Base-by-base conservation (phyloP, 1,140 invertebrate species). In the Aculops lycopersici region DNA sequence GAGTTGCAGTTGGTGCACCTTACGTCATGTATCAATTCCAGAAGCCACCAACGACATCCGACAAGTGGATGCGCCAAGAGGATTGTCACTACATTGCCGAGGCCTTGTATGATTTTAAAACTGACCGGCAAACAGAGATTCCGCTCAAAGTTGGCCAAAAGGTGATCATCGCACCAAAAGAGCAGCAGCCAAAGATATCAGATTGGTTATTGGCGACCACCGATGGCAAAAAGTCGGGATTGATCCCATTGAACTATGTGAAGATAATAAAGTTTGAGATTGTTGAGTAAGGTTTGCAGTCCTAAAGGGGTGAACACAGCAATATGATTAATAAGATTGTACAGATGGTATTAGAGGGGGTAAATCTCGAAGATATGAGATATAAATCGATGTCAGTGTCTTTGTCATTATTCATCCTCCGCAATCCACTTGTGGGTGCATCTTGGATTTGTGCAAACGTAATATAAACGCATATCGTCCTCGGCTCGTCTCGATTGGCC, bases 401-500 rank as follows among this genome's bases (percentile, higher is more conserved):
- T n/a, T n/a, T n/a, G n/a, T n/a, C n/a, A n/a, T n/a, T n/a, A n/a
- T 8, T 31, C 24, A n/a, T 31, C 24, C n/a, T 31, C 24, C 8
- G 24, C 24, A 8, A 31, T 95, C 88, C 88, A 97, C 49, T 84
- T 65, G 56, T 97, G 84, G 44, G 71, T 72, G 58, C 90, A 97
- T 53, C 78, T 75, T 20, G 66, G 63, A 57, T 77, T 79, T 1
- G 81, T 88, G 55, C 90, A 98, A 1, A 97, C 90, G 57, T 97
- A 98, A 58, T 98, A 98, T 17, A 98, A 65, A 61, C 83, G 70
- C 90, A 98, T 97, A 58, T 94, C 86, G 54, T 97, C 88, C 64
- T 95, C 86, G 52, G 84, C 83, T 53, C 83, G 66, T 50, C 80
- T 63, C 5, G 81, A 90, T 56, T 94, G 83, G 1, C 80, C 77